Evolutionary conservation across 2,797 vertebrate genomes (phyloP).

Genomic region (Hippoglossus hippoglossus): DNA sequence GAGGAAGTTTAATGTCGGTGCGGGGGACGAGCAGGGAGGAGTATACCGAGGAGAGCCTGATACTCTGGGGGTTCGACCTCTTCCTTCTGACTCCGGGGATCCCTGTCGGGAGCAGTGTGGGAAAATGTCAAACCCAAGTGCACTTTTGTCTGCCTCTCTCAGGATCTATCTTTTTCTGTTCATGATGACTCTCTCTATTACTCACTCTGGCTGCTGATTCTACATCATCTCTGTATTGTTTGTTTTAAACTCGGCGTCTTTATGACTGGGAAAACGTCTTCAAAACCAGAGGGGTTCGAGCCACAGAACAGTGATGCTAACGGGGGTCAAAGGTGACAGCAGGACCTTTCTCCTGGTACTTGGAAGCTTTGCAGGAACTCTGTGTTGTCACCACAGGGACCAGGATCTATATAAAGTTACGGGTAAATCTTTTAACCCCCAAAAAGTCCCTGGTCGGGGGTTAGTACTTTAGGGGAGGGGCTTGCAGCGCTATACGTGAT

Average conservation of each 20-base stretch:
- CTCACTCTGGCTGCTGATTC: not conserved
- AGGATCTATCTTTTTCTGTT: constrained; percentile 7
- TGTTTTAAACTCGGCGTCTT: constrained; percentile 14
- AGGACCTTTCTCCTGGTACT: no score
- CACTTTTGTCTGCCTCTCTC: constrained; percentile 5
- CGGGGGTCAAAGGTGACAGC: no score
- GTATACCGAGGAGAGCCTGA: constrained; percentile 49
- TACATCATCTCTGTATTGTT: not conserved
- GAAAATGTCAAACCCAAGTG: constrained; percentile 61
- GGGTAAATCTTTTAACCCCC: no score
- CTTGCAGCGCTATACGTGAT: no score
- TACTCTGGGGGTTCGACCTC: constrained; percentile 57
- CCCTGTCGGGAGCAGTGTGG: constrained; percentile 58
- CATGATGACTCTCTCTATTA: constrained; percentile 14
- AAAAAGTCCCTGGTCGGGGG: no score
- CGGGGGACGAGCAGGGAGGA: constrained; percentile 39
- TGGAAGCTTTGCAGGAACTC: no score
- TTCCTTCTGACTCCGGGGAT: constrained; percentile 48
- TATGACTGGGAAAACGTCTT: not conserved
- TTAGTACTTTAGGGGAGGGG: no score
- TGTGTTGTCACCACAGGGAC: no score
- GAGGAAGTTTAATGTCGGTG: constrained; percentile 63
- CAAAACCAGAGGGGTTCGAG: not conserved
- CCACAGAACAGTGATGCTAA: not conserved
- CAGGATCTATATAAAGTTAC: no score